Conservation (phyloP, 2,888 invertebrate genomes). For the Pammene aurita region DNA sequence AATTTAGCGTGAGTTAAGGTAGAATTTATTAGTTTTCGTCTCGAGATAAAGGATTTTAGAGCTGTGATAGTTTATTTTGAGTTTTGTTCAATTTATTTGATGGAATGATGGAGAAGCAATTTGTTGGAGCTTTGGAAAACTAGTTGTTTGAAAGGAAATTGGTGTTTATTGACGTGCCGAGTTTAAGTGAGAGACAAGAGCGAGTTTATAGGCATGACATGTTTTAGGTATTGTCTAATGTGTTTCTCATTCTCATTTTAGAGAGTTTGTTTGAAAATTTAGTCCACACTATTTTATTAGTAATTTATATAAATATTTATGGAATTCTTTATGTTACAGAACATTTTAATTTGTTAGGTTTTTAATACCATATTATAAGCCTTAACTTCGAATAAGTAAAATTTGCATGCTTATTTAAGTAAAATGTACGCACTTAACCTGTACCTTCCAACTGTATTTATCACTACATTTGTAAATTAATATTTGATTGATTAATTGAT, state of each 20-base stretch:
- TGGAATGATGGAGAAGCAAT: conserved; percentile 20
- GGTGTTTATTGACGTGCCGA: not conserved
- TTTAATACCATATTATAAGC: no score
- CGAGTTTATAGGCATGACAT: not conserved
- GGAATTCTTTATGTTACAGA: no score
- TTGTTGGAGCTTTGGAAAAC: conserved; percentile 12
- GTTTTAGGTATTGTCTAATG: not conserved
- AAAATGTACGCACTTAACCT: no score
- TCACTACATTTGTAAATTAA: no score
- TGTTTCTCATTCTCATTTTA: not conserved
- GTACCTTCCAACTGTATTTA: no score
- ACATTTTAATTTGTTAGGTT: no score
- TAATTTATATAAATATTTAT: no score
- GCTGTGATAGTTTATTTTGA: conserved; percentile 29
- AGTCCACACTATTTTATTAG: no score
- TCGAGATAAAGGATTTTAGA: conserved; percentile 28
- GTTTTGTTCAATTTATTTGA: conserved; percentile 20
- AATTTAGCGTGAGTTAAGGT: not conserved
- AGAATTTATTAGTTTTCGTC: conserved; percentile 24
- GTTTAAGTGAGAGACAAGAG: not conserved
- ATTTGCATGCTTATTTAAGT: no score
- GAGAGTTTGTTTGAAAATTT: not conserved
- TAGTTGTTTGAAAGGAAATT: conserved; percentile 12
- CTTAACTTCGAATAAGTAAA: no score
- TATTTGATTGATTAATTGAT: no score